Evolutionary conservation across 2,888 invertebrate genomes (phyloP).

Genomic region (Ganaspis brasiliensis): DNA sequence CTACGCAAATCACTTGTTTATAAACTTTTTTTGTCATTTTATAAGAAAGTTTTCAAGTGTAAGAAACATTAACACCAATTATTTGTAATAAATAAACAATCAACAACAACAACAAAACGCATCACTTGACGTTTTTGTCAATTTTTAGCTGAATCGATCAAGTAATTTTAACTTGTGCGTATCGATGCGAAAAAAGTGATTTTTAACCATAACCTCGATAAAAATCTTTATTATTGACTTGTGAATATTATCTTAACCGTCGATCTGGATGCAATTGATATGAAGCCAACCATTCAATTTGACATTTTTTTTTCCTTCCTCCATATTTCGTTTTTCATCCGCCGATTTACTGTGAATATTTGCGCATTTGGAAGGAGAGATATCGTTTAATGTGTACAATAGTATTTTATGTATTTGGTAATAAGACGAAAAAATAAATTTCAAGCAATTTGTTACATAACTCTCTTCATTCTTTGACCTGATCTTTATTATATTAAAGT

Average conservation of each 20-base stretch:
- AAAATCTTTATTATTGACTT: neutral
- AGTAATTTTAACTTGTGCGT: neutral
- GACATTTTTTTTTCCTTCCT: constrained; percentile 24
- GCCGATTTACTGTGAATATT: constrained; percentile 69
- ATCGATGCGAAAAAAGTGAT: neutral
- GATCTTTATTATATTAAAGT: neutral
- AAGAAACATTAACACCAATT: constrained; percentile 10
- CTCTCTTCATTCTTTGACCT: neutral
- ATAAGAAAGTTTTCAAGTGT: neutral
- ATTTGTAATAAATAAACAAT: neutral
- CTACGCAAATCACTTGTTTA: neutral
- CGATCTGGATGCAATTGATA: constrained; percentile 22
- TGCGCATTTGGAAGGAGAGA: constrained; percentile 57
- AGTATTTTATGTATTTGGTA: constrained; percentile 76
- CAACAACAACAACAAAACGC: no score
- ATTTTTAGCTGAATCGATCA: neutral
- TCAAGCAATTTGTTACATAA: constrained; percentile 73
- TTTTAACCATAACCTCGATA: neutral
- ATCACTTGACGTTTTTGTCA: neutral
- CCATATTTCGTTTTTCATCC: constrained; percentile 46
- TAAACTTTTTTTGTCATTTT: constrained; percentile 14
- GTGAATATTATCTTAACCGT: neutral
- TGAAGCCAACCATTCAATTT: neutral
- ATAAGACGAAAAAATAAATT: constrained; percentile 66
- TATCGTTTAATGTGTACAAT: constrained; percentile 63